Percentiles rank a stretch among this genome's conserved stretches.
phyloP scores from a whole-genome alignment of 2,113 vertebrate genomes.

The Hepsetus odoe region DNA sequence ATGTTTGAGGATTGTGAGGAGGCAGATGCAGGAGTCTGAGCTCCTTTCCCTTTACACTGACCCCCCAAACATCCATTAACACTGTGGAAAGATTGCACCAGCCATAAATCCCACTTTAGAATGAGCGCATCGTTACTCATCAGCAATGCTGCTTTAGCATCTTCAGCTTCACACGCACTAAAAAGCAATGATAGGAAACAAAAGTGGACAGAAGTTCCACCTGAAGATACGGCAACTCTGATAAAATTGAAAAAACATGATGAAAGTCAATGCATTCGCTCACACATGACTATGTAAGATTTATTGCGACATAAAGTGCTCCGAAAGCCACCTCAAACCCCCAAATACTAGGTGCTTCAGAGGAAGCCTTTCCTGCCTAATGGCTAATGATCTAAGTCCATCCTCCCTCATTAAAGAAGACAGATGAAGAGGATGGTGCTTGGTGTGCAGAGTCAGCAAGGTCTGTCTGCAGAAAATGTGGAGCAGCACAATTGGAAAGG shows the following conservation, averaged over 20 bases:
- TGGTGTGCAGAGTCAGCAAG: conserved; percentile 53
- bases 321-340: conserved; percentile 46
- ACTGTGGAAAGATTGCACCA: background rate
- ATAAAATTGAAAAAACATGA: conserved; percentile 12
- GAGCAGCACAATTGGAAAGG: conserved; percentile 16
- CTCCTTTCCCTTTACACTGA: conserved; percentile 9
- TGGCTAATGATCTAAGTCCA: conserved; percentile 57
- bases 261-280: conserved; percentile 35
- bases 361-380: conserved; percentile 48
- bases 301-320: conserved; percentile 43
- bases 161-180: background rate
- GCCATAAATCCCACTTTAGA: conserved; percentile 8
- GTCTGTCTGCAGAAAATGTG: conserved; percentile 39
- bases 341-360: conserved; percentile 40
- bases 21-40: background rate
- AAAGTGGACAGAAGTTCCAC: background rate
- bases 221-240: conserved; percentile 17
- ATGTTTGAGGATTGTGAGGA: background rate
- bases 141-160: background rate
- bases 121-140: conserved; percentile 8
- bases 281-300: conserved; percentile 32
- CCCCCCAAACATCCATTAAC: conserved; percentile 4
- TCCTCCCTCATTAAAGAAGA: conserved; percentile 54
- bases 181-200: conserved; percentile 18
- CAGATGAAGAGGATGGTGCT: conserved; percentile 43